Conservation (phyloP, 2,888 invertebrate genomes). For the Bedellia somnulentella region DNA sequence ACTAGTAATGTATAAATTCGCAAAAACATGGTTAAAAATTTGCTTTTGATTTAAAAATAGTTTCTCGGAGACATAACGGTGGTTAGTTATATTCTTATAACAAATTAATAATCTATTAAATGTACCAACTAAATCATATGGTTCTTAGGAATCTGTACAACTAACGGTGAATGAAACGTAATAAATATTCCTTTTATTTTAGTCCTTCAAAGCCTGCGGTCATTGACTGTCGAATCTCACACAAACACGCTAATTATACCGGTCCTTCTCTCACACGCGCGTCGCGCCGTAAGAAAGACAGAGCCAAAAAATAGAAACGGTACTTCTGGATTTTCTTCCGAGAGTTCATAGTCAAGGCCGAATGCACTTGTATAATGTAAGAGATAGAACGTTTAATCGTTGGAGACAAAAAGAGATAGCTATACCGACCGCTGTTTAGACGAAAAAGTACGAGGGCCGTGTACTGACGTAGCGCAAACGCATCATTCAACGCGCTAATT, state of each 20-base stretch:
- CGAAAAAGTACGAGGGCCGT: slow-evolving; percentile 24
- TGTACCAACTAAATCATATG: too few relatives aligned
- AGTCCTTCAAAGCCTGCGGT: slow-evolving; percentile 40
- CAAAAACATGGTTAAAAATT: too few relatives aligned
- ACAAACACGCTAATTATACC: slow-evolving; percentile 25
- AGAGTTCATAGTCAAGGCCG: slow-evolving; percentile 46
- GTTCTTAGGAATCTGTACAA: too few relatives aligned
- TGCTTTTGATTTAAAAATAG: too few relatives aligned
- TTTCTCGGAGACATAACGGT: too few relatives aligned
- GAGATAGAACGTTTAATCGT: slow-evolving; percentile 18
- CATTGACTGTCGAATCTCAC: slow-evolving; percentile 45
- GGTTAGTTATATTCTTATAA: too few relatives aligned
- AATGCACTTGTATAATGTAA: slow-evolving; percentile 27
- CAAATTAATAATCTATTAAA: too few relatives aligned
- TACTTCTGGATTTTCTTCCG: slow-evolving; percentile 30
- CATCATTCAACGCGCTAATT: slow-evolving; percentile 17
- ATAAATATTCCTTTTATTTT: slow-evolving; percentile 32
- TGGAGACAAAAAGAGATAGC: slow-evolving; percentile 20
- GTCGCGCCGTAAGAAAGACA: slow-evolving; percentile 15
- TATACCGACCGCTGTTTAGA: slow-evolving; percentile 17
- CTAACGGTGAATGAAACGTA: too few relatives aligned
- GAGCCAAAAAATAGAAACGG: slow-evolving; percentile 26
- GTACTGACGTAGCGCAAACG: slow-evolving; percentile 27
- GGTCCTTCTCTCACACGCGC: slow-evolving; percentile 19
- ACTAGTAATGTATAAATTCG: too few relatives aligned